Percentiles rank a stretch among this genome's conserved stretches.
These are phyloP conservation scores for Desoria tigrina DNA, from an alignment of 2,888 invertebrate genomes.

Conservation along the genomic window DNA sequence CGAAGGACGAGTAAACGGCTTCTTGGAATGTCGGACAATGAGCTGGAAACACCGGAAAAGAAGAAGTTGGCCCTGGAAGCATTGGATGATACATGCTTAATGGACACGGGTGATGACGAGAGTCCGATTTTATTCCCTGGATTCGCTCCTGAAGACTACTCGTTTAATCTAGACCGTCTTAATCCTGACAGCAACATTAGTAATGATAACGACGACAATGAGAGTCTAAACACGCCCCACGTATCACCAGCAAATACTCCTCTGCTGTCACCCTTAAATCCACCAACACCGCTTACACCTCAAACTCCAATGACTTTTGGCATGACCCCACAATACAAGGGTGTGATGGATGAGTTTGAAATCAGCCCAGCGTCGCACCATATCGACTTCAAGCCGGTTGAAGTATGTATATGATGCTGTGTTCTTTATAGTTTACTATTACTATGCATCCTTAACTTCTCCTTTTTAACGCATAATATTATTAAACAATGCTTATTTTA, in stretches of 20 bases:
- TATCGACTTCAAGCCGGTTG: too few relatives aligned
- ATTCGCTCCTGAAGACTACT: background rate
- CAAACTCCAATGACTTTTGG: background rate
- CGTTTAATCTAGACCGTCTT: background rate
- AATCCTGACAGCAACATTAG: background rate
- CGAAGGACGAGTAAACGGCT: background rate
- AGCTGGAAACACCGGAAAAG: conserved; percentile 4
- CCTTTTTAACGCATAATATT: too few relatives aligned
- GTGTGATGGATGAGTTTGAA: background rate
- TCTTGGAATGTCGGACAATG: background rate
- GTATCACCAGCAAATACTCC: background rate
- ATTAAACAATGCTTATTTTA: too few relatives aligned
- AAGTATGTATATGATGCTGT: too few relatives aligned
- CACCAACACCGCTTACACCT: background rate
- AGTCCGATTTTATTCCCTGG: background rate
- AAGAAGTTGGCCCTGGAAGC: background rate
- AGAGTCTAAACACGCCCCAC: conserved; percentile 11
- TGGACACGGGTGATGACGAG: background rate
- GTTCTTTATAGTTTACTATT: too few relatives aligned
- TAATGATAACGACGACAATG: background rate
- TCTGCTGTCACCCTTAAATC: background rate
- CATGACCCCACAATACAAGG: background rate
- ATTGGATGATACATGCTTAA: background rate
- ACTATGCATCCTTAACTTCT: too few relatives aligned
- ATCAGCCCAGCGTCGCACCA: background rate